phyloP scores from a whole-genome alignment of 2,888 invertebrate species.

The Nemurella pictetii region DNA sequence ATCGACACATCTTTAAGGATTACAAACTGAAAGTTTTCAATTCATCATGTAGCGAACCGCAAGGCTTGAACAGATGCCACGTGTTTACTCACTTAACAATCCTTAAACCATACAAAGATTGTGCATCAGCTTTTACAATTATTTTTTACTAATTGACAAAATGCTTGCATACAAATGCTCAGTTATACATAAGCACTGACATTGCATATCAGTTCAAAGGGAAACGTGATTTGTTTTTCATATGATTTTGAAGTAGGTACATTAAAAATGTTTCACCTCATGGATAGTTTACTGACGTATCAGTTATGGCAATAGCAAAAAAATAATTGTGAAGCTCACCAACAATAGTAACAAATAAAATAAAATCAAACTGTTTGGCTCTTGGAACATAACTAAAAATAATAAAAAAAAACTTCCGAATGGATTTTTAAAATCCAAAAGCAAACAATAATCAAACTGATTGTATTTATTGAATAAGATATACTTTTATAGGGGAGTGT shows the following conservation, averaged over 20 bases:
- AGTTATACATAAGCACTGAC: neutral
- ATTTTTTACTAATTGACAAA: neutral
- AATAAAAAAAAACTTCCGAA: neutral
- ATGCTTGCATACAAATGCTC: neutral
- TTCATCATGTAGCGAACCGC: no score
- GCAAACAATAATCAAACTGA: neutral
- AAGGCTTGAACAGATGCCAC: no score
- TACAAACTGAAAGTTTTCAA: neutral
- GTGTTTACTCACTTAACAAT: neutral
- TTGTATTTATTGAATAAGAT: neutral
- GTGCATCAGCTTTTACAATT: conserved; percentile 1
- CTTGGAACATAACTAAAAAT: neutral
- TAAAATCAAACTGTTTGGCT: neutral
- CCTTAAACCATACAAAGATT: conserved; percentile 1
- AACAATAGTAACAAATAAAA: neutral
- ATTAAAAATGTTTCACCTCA: neutral
- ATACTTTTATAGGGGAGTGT: neutral
- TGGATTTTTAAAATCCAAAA: neutral
- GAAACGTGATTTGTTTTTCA: neutral
- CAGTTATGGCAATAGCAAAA: neutral
- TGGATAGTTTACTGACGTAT: neutral
- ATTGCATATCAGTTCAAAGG: neutral
- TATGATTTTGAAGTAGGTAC: no score
- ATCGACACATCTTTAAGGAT: neutral
- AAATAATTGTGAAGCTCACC: neutral